Percentiles rank a stretch among this genome's conserved stretches.
These are phyloP conservation scores for Chrysolina americana DNA, from an alignment of 2,888 invertebrate genomes.

Conservation along the genomic window DNA sequence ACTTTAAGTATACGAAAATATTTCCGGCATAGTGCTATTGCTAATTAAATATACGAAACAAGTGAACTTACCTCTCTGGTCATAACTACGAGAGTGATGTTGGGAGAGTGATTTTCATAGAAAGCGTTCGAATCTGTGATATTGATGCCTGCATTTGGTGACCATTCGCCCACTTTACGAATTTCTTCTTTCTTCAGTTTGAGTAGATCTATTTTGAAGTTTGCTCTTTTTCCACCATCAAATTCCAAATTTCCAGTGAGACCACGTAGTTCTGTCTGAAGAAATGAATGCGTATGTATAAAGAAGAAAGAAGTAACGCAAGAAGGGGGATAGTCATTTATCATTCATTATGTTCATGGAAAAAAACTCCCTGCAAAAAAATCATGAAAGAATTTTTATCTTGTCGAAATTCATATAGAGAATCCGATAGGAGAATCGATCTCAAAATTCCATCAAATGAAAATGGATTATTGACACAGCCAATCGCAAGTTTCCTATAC, in stretches of 20 bases:
- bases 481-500: too few relatives aligned
- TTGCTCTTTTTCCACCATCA: conserved; percentile 85
- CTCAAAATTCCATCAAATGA: too few relatives aligned
- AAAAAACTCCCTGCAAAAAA: too few relatives aligned
- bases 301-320: not conserved
- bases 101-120: conserved; percentile 84
- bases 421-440: too few relatives aligned
- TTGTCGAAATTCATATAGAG: too few relatives aligned
- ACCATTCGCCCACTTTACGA: conserved; percentile 88
- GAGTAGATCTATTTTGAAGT: conserved; percentile 88
- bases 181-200: conserved; percentile 85
- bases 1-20: too few relatives aligned
- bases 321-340: too few relatives aligned
- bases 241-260: conserved; percentile 91
- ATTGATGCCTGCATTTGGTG: conserved; percentile 80
- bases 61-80: conserved; percentile 82
- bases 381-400: too few relatives aligned
- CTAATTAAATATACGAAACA: too few relatives aligned
- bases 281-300: conserved; percentile 37
- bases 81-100: conserved; percentile 91
- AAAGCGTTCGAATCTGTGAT: conserved; percentile 90
- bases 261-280: conserved; percentile 85
- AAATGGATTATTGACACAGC: too few relatives aligned
- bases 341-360: too few relatives aligned
- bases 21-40: too few relatives aligned